Conservation (phyloP, 30 jellyfish, hydroid and myxozoan genomes). For the Aurelia sp. region DNA sequence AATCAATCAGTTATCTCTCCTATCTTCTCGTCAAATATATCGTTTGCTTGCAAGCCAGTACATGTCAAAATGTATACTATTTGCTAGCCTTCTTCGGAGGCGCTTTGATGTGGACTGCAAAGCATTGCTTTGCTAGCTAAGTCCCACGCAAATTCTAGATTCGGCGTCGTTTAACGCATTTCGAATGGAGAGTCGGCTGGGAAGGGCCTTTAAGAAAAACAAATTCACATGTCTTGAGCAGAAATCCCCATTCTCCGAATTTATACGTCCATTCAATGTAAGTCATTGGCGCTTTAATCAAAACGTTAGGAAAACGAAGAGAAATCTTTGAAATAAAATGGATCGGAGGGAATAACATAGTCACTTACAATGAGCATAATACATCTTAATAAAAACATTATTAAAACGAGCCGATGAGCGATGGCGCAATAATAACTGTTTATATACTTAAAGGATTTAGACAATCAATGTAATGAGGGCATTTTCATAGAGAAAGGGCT, state of each 20-base stretch:
- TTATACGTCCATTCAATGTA: slow-evolving; percentile 46
- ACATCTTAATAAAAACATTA: slow-evolving; percentile 74
- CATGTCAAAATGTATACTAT: no score
- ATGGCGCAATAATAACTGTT: slow-evolving; percentile 71
- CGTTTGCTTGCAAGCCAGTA: no score
- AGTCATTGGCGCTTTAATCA: slow-evolving; percentile 80
- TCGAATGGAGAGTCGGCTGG: slow-evolving; percentile 42
- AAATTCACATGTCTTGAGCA: slow-evolving; percentile 69
- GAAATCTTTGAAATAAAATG: slow-evolving; percentile 47
- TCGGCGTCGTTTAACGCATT: slow-evolving; percentile 66
- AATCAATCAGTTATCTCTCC: no score
- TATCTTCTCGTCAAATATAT: no score
- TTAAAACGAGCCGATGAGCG: slow-evolving; percentile 71
- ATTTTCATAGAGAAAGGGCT: slow-evolving; percentile 42
- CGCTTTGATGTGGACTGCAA: neutral
- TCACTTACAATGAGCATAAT: slow-evolving; percentile 55
- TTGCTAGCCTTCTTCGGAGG: neutral
- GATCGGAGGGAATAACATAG: slow-evolving; percentile 66
- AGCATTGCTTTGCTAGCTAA: neutral
- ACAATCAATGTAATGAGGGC: slow-evolving; percentile 72
- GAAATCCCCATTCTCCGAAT: slow-evolving; percentile 41
- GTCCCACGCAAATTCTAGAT: slow-evolving; percentile 27
- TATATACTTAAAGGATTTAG: slow-evolving; percentile 74
- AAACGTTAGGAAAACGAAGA: slow-evolving; percentile 56
- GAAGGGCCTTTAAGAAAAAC: slow-evolving; percentile 32